Conservation (phyloP, 2,113 vertebrate species). For the Halichoeres trimaculatus region DNA sequence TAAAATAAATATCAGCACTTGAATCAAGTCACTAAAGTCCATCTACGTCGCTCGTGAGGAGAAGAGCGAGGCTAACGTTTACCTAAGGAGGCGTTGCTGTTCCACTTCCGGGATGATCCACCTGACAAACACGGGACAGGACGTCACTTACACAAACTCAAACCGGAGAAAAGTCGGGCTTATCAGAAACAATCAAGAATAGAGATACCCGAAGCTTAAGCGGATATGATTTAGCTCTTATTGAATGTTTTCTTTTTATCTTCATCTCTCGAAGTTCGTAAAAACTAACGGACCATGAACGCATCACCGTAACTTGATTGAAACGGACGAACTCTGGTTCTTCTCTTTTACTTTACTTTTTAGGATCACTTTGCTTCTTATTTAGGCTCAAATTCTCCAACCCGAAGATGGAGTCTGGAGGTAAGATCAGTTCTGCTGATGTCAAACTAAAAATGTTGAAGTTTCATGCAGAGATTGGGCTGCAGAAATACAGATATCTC, state of each 20-base stretch:
- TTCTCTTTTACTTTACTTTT: not conserved
- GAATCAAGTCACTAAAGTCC: not conserved
- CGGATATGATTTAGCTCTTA: not conserved
- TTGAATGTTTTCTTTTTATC: not conserved
- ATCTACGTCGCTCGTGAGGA: not conserved
- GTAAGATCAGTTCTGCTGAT: constrained; percentile 27
- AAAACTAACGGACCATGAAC: not conserved
- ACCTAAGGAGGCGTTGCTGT: constrained; percentile 5
- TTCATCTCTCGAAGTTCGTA: not conserved
- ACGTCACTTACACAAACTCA: constrained; percentile 28
- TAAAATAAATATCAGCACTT: no score
- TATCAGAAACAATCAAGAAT: not conserved
- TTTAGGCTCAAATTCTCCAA: not conserved
- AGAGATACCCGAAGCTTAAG: not conserved
- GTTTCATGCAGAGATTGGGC: not conserved
- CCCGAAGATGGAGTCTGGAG: constrained; percentile 56
- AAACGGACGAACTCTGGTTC: not conserved
- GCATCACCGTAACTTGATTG: not conserved
- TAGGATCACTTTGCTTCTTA: not conserved
- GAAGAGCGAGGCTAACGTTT: not conserved
- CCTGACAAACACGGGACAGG: constrained; percentile 63
- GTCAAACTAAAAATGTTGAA: not conserved
- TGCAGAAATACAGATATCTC: not conserved
- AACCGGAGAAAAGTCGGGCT: not conserved
- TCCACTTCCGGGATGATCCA: constrained; percentile 60